phyloP scores from a whole-genome alignment of 2,113 vertebrate species.

The Megaptera novaeangliae region DNA sequence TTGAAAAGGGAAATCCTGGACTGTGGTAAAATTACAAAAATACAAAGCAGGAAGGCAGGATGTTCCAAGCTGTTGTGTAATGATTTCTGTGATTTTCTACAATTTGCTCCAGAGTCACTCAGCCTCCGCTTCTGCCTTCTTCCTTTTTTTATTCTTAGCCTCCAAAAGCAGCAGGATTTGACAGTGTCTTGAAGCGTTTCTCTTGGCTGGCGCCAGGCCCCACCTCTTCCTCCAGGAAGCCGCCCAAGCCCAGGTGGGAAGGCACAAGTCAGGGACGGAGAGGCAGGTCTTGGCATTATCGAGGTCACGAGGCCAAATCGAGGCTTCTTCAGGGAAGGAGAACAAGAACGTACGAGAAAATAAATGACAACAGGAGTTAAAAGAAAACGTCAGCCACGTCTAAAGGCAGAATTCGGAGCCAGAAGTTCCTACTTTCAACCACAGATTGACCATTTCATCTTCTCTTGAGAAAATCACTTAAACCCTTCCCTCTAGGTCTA shows the following conservation, averaged over 20 bases:
- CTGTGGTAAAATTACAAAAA: background rate
- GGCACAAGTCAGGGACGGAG: background rate
- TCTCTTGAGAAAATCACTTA: background rate
- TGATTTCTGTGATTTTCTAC: background rate
- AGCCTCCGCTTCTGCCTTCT: background rate
- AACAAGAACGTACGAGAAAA: background rate
- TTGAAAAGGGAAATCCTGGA: background rate
- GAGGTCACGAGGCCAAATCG: background rate
- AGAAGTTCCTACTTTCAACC: background rate
- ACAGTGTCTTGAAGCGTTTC: background rate
- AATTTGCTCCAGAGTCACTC: background rate
- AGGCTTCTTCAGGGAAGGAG: background rate
- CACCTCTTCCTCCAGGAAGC: background rate
- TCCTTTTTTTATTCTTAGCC: background rate
- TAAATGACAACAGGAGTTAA: background rate
- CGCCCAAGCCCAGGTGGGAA: background rate
- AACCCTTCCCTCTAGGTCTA: background rate
- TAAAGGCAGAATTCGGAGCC: background rate
- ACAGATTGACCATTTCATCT: background rate
- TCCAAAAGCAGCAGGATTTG: background rate
- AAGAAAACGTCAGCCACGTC: background rate
- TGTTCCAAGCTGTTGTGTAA: background rate
- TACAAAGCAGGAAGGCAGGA: background rate
- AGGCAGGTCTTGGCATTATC: background rate
- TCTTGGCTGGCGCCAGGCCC: background rate